phyloP scores from a whole-genome alignment of 2,113 vertebrate species.

The Piliocolobus tephrosceles region DNA sequence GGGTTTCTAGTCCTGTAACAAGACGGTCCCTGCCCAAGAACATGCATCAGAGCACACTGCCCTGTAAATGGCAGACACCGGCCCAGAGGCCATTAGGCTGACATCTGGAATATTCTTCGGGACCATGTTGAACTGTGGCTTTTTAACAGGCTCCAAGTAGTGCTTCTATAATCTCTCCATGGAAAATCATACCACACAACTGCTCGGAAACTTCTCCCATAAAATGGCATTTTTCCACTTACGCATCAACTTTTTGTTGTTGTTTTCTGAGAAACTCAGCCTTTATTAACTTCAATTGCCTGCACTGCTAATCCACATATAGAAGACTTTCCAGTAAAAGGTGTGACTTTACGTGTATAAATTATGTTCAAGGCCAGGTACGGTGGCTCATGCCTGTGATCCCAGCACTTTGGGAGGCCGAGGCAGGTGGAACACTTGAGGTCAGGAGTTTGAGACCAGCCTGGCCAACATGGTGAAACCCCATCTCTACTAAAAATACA shows the following conservation, averaged over 20 bases:
- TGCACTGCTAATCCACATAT: background rate
- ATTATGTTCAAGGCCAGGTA: conserved; percentile 4
- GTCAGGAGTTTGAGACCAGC: no score
- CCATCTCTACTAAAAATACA: no score
- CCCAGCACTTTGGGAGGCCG: no score
- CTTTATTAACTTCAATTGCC: background rate
- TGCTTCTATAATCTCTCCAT: background rate
- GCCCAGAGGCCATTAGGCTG: background rate
- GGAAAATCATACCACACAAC: background rate
- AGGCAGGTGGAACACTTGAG: no score
- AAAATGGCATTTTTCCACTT: background rate
- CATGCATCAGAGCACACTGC: background rate
- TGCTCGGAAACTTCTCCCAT: background rate
- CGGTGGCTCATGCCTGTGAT: no score
- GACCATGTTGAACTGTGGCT: background rate
- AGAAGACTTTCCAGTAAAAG: conserved; percentile 73
- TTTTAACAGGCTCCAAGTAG: background rate
- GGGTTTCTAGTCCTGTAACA: background rate
- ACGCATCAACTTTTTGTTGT: background rate
- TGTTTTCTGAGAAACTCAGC: conserved; percentile 41
- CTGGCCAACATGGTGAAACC: no score
- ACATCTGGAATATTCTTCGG: background rate
- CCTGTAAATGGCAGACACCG: background rate
- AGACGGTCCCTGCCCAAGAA: background rate
- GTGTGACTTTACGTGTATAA: conserved; percentile 68